Conservation (phyloP, 2,797 vertebrate species). For the Typhlichthys subterraneus region DNA sequence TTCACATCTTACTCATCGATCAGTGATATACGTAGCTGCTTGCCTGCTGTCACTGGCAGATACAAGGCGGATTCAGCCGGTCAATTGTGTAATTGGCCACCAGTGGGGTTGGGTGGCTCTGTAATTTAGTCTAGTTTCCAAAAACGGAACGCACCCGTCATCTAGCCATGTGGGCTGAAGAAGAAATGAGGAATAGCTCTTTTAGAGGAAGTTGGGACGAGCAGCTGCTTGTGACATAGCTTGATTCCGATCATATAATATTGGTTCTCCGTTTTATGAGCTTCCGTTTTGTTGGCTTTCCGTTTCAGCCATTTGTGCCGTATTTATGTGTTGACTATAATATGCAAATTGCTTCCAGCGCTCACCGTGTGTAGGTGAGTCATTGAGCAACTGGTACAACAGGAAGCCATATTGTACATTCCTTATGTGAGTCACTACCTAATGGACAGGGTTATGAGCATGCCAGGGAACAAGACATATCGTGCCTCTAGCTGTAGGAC, state of each 20-base stretch:
- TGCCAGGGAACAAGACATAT: not conserved
- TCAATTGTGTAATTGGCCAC: not conserved
- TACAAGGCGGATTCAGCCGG: not conserved
- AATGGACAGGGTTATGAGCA: constrained; percentile 19
- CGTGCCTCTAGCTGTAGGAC: not conserved
- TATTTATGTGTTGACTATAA: not conserved
- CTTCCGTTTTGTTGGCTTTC: constrained; percentile 42
- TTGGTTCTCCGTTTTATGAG: constrained; percentile 67
- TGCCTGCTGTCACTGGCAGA: constrained; percentile 8
- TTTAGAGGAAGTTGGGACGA: constrained; percentile 66
- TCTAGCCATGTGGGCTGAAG: constrained; percentile 55
- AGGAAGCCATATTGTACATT: constrained; percentile 70
- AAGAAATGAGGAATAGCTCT: constrained; percentile 70
- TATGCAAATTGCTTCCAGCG: constrained; percentile 33
- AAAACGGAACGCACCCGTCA: constrained; percentile 27
- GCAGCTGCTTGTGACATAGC: constrained; percentile 70
- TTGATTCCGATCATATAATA: constrained; percentile 70
- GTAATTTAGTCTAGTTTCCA: constrained; percentile 40
- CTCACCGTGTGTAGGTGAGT: constrained; percentile 42
- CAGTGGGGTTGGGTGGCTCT: constrained; percentile 30
- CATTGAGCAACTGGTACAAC: constrained; percentile 65
- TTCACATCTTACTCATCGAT: not conserved
- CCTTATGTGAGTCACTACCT: constrained; percentile 63
- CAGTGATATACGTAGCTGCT: not conserved
- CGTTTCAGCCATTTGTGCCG: constrained; percentile 46